Conservation (phyloP, 2,797 vertebrate species). For the Prionace glauca region DNA sequence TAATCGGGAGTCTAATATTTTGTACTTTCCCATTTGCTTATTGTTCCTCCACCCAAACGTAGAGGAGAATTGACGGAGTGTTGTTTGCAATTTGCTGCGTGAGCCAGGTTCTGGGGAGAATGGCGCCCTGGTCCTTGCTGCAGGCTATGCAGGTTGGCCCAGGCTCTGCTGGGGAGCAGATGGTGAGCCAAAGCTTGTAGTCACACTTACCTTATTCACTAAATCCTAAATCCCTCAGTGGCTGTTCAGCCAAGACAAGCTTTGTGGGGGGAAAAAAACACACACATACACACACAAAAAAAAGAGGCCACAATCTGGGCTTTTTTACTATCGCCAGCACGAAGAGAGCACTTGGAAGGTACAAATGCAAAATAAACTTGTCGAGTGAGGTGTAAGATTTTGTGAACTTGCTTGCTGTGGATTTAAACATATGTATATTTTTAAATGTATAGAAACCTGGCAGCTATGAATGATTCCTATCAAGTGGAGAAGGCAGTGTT, state of each 20-base stretch:
- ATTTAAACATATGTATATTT: conserved; percentile 1
- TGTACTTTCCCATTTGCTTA: conserved; percentile 32
- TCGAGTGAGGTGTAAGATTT: conserved; percentile 48
- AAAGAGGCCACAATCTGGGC: conserved; percentile 99
- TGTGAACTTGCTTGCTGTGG: background rate
- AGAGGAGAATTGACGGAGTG: conserved; percentile 23
- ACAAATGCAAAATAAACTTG: conserved; percentile 99
- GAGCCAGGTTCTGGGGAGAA: conserved; percentile 82
- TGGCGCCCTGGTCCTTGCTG: conserved; percentile 98
- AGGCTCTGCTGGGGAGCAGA: conserved; percentile 98
- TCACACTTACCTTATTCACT: conserved; percentile 99
- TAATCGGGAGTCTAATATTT: conserved; percentile 89
- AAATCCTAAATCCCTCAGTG: conserved; percentile 99
- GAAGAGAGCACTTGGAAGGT: conserved; percentile 83
- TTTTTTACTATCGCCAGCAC: conserved; percentile 86
- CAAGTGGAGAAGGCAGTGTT: conserved; percentile 35
- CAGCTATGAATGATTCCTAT: conserved; percentile 22
- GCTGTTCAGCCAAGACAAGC: conserved; percentile 99
- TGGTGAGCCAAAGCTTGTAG: conserved; percentile 99
- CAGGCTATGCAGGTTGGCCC: conserved; percentile 99
- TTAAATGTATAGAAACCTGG: conserved; percentile 1
- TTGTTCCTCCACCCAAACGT: conserved; percentile 20
- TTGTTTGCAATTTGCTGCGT: conserved; percentile 87
- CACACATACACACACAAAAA: conserved; percentile 68
- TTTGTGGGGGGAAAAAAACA: conserved; percentile 58